Base-by-base conservation (phyloP, 1,140 invertebrate genomes). In the Vanessa atalanta region DNA sequence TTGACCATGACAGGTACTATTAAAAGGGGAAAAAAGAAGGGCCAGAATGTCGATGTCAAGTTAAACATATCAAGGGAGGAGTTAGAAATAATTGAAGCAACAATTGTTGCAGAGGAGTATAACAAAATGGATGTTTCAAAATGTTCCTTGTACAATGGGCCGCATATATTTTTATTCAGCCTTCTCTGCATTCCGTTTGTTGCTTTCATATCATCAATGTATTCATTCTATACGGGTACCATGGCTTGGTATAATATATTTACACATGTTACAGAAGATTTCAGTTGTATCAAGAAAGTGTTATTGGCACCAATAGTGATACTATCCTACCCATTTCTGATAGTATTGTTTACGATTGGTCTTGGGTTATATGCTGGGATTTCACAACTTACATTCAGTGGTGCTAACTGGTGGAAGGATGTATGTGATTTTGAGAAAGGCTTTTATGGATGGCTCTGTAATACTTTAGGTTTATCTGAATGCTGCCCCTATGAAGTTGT, bases 201-300 rank as follows among this genome's bases (percentile, higher is more conserved):
- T 16, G 93, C 95, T 37, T 72, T 95, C 23, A 88, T 95, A 63
- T 95, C 96, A 20, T 87, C 94, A 15, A 84, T 94, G 47, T 95
- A 96, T 80, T 95, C 95, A 6, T 96, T 97, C 87, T 96, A 96
- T 80, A 94, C 96, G 75, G 96, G 96, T 47, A 96, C 96, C 2
- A 89, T 96, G 76, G 96, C 96, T 51, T 96, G 96, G 96, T 96
- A 96, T 83, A 97, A 96, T 83, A 94, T 96, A 72, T 95, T 96
- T 82, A 94, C 95, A 65, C 95, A 95, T 89, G 94, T 95, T 76
- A 95, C 95, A 82, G 95, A 96, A 83, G 95, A 96, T 79, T 94
- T 95, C 77, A 95, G 93, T 48, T 94, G 94, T 76, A 84, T 94
- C 31, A 94, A 94, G 77, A 94, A 94, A 83, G 87, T 95, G 43